phyloP scores from a whole-genome alignment of 2,113 vertebrate genomes.

The Tupaia chinensis region DNA sequence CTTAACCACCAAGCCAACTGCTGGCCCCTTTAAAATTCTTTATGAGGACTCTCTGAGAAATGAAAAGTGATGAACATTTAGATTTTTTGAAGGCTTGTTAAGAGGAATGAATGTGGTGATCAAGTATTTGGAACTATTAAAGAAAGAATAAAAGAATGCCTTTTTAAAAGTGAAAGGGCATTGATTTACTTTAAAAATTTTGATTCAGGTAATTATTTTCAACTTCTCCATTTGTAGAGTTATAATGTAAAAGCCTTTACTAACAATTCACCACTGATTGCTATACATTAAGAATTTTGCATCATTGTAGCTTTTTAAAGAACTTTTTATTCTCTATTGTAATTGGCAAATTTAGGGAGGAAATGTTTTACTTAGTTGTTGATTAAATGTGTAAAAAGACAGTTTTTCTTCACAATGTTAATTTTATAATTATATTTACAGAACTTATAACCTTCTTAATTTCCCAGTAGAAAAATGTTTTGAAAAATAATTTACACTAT shows the following conservation, averaged over 20 bases:
- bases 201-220: not conserved
- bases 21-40: not conserved
- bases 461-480: constrained; percentile 7
- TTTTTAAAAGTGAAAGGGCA: not conserved
- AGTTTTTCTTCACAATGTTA: not conserved
- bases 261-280: not conserved
- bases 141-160: not conserved
- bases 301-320: not conserved
- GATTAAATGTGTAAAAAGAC: not conserved
- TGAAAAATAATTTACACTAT: not conserved
- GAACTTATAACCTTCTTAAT: not conserved
- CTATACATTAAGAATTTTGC: not conserved
- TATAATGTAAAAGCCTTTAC: not conserved
- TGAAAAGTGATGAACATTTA: not conserved
- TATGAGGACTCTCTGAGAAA: not conserved
- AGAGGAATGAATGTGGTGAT: not conserved
- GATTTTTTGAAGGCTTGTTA: not conserved
- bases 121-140: not conserved
- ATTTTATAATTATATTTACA: constrained; percentile 18
- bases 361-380: not conserved
- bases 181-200: not conserved
- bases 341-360: not conserved
- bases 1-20: too few relatives aligned
- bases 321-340: not conserved
- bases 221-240: not conserved